Base-by-base conservation (phyloP, 1,140 invertebrate genomes). In the Orius laevigatus region DNA sequence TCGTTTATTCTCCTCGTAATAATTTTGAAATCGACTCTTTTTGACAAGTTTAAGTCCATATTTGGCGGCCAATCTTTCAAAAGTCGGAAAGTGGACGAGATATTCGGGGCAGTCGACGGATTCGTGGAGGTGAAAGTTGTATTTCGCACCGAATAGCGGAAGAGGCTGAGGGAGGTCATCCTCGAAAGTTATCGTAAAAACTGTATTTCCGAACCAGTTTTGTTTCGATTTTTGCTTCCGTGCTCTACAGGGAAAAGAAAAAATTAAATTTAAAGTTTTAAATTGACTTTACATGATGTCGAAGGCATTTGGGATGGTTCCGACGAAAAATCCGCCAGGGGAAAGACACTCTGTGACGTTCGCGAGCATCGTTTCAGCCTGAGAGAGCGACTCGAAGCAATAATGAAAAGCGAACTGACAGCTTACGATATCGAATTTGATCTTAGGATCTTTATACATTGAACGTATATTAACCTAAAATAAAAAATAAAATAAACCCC, bases 51-150 rank as follows among this genome's bases (percentile, higher is more conserved):
- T 66, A 52, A 83, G 62, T n/a, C 67, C 70, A 61, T 68, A 68
- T 48, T 71, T 66, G 44, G 66, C 60, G 11, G 76, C 73, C 50
- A 83, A 61, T 56, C 74, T 77, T 53, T 78, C 67, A 48, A 98
- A 70, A 4, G 80, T 70, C 18, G 88, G 84, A 64, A 97, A 87
- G 66, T 97, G 79, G 11, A 98, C 92, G 20, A 99, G 69, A 71
- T 97, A 99, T 64, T 99, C 95, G 18, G 95, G 95, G 69, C 95
- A 99, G 63, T 98, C 79, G 0, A 99, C 94, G 11, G 94, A 89
- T 36, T 85, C 91, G 61, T 97, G 89, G 44, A 98, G 66, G 60
- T 90, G 77, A 63, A 98, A 98, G 65, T 93, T 78, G 69, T 98
- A 97, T 65, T 92, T 89, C 31, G 84, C 89, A 36, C 95, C 95